phyloP scores from a whole-genome alignment of 2,888 invertebrate genomes.

The Netelia fuscicornis region DNA sequence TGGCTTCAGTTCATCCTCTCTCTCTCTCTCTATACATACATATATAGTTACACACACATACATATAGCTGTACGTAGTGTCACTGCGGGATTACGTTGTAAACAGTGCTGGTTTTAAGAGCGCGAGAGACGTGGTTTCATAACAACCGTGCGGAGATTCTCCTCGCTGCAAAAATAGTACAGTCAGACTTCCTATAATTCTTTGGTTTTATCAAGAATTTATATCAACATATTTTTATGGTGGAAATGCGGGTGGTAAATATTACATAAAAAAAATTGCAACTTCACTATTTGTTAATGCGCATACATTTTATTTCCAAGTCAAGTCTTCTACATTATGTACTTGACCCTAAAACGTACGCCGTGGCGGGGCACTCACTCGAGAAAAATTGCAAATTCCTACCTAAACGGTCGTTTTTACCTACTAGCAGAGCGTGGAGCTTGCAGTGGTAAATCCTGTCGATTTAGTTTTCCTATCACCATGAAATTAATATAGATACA shows the following conservation, averaged over 20 bases:
- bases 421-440: no score
- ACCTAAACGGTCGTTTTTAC: no score
- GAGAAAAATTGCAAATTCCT: no score
- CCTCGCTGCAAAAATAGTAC: background rate
- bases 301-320: no score
- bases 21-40: background rate
- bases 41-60: background rate
- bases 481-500: no score
- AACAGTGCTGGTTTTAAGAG: constrained; percentile 44
- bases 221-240: background rate
- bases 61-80: background rate
- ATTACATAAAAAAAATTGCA: background rate
- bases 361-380: no score
- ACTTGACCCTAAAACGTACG: no score
- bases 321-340: no score
- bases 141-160: constrained; percentile 1
- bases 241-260: background rate
- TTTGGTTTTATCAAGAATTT: background rate
- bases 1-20: background rate
- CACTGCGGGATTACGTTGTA: constrained; percentile 41
- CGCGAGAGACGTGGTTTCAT: constrained; percentile 12
- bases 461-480: no score
- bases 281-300: no score
- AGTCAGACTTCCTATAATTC: background rate
- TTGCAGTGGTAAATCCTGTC: no score